Percentiles rank a stretch among this genome's conserved stretches.
Evolutionary conservation across 2,888 invertebrate species (phyloP).

Genomic region (Netelia fuscicornis): DNA sequence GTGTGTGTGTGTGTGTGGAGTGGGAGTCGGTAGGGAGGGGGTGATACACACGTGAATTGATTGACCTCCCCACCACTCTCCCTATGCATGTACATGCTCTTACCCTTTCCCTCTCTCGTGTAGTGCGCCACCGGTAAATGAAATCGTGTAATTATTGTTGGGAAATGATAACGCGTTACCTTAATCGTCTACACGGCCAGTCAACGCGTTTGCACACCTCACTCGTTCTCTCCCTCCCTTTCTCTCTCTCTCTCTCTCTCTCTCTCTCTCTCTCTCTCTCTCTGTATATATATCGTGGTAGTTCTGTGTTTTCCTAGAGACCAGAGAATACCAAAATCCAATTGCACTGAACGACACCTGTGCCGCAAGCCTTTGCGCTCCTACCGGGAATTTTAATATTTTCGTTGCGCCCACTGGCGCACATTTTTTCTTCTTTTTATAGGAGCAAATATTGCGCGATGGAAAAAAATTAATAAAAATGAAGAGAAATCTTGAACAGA

Average conservation of each 20-base stretch:
- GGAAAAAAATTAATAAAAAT: not conserved
- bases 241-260: conserved; percentile 20
- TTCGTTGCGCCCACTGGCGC: not conserved
- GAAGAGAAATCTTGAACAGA: not conserved
- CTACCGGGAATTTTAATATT: too few species aligned
- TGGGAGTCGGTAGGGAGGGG: not conserved
- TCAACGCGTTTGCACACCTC: conserved; percentile 31
- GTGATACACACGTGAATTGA: conserved; percentile 66
- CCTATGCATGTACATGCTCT: not conserved
- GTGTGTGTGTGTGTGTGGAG: conserved; percentile 21
- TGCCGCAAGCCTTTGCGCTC: too few species aligned
- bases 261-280: conserved; percentile 12
- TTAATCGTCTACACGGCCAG: conserved; percentile 51
- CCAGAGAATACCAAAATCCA: not conserved
- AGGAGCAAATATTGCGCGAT: not conserved
- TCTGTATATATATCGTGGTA: not conserved
- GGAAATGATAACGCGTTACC: conserved; percentile 62
- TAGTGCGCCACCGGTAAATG: conserved; percentile 55
- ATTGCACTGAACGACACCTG: not conserved
- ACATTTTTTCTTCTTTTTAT: not conserved
- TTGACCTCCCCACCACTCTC: conserved; percentile 61
- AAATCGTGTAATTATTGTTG: conserved; percentile 66
- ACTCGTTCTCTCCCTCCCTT: not conserved
- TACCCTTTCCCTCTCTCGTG: conserved; percentile 2
- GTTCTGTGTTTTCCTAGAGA: not conserved